Evolutionary conservation across 2,888 invertebrate genomes (phyloP), one percentile per base, ranked within the genome.

Genomic region (Sthenelais limicola): DNA sequence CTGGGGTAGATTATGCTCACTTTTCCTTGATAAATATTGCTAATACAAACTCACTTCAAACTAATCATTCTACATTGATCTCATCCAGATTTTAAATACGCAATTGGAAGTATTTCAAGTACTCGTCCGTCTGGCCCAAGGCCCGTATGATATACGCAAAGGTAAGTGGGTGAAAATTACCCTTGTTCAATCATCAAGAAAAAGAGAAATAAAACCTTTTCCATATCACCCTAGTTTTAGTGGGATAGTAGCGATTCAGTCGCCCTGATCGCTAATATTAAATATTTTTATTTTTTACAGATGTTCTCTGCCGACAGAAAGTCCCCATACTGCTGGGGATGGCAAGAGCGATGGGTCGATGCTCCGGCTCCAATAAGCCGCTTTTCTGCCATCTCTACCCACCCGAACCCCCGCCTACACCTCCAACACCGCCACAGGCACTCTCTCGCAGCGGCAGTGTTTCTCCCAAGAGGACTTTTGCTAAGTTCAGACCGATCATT

Each of bases 331-430:
- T 98, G 0, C 92, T 99, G 70, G 96, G 98, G 0, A 87, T 97
- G 75, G 92, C 94, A 0, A 90, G 98, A 62, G 95, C 98, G 0
- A 93, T 98, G 91, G 98, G 98, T 0, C 91, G 98, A 94, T 86
- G 94, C 85, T 92, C 94, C 0, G 54, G 38, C 12, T 91, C 92
- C 0, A 90, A 91, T 5, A 76, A 78, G 0, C 93, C 97, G 0
- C 89, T 98, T 52, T 91, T 97, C 1, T 93, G 94, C 81, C 91
- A 94, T 38, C 90, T 97, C 51, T 97, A 94, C 86, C 96, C 96
- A 0, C 91, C 92, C 70, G 75, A 32, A 72, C 43, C 74, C 5
- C 80, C 56, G 12, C 58, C 62, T 3, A 33, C n/a, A 5, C 58
- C 48, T 9, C 47, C 43, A n/a, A 24, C 4, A 15, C 21, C 24